Evolutionary conservation across 2,113 vertebrate species (phyloP).

Genomic region (Trochalopteron elliotii): DNA sequence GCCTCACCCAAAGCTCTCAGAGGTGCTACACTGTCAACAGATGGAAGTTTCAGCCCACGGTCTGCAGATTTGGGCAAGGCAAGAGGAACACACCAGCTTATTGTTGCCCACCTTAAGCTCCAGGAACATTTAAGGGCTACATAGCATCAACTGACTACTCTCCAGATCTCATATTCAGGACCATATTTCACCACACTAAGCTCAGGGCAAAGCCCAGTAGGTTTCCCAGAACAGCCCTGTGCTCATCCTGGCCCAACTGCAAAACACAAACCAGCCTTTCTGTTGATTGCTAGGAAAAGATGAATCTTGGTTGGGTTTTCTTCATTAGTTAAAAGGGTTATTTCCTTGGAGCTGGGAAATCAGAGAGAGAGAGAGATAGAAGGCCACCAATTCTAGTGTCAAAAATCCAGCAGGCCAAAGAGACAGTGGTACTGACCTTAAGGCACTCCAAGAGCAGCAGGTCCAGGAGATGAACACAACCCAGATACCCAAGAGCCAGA

Average conservation of each 20-base stretch:
- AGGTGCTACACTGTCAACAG: not conserved
- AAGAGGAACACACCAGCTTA: not conserved
- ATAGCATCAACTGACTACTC: not conserved
- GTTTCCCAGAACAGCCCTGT: not conserved
- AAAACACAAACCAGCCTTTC: not conserved
- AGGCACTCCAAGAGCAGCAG: not conserved
- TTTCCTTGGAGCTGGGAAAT: not conserved
- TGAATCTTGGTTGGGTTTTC: not conserved
- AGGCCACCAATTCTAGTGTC: not conserved
- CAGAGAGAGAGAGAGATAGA: not conserved
- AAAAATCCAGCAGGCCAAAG: not conserved
- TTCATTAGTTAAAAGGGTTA: not conserved
- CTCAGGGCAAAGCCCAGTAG: not conserved
- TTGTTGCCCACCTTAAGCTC: not conserved
- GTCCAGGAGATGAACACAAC: not conserved
- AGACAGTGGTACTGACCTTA: not conserved
- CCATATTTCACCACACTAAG: rapidly evolving
- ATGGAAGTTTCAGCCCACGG: rapidly evolving
- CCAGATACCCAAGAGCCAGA: not conserved
- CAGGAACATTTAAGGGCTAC: not conserved
- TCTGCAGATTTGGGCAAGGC: not conserved
- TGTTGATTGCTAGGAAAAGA: not conserved
- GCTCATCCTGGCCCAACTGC: not conserved
- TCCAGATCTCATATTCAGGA: not conserved
- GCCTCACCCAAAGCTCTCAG: not conserved